Base-by-base conservation (phyloP, 2,888 invertebrate species). In the Cepaea hortensis region DNA sequence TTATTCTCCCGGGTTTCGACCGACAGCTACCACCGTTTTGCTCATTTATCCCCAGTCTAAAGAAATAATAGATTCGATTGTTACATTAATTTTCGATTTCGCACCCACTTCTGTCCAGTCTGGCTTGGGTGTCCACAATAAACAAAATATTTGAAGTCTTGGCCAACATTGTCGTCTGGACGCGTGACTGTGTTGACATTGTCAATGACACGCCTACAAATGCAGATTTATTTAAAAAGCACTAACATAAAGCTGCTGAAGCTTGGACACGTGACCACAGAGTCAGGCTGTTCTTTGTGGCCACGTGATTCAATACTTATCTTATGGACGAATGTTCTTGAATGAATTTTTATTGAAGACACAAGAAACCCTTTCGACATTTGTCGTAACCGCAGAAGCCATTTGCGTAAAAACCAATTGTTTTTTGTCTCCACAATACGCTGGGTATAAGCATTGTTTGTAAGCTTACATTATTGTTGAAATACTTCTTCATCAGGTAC, bases 91-190 rank as follows among this genome's bases (percentile, higher is more conserved):
- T 61, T 73, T 82, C 4, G 18, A 72, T 70, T 82, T 70, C 50
- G 82, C 61, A 20, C 23, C 50, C 55, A 82, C 82, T 82, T 82
- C 55, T 72, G 72, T 55, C 35, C 35, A 79, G 62, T 23, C 79
- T 79, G 79, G 79, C 5, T 55, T 62, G 15, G 79, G 62, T 79
- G 79, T 79, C 62, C 79, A 79, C 23, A 23, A n/a, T 62, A 55
- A 79, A 79, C 35, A 50, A 82, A 73, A 61, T 61, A 23, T 35
- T 73, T 35, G 82, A 18, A 20, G 18, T 4, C 18, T 15, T 55
- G n/a, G 7, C 61, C 72, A 82, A 73, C 72, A 82, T 72, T 72
- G 35, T 5, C 18, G 35, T 68, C 70, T 81, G 35, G 48, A 50
- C 81, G 68, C 48, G 70, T 70, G 81, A n/a, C 50, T 68, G 18